Evolutionary conservation across 2,113 vertebrate species (phyloP).

Genomic region (Onychostruthus taczanowskii): DNA sequence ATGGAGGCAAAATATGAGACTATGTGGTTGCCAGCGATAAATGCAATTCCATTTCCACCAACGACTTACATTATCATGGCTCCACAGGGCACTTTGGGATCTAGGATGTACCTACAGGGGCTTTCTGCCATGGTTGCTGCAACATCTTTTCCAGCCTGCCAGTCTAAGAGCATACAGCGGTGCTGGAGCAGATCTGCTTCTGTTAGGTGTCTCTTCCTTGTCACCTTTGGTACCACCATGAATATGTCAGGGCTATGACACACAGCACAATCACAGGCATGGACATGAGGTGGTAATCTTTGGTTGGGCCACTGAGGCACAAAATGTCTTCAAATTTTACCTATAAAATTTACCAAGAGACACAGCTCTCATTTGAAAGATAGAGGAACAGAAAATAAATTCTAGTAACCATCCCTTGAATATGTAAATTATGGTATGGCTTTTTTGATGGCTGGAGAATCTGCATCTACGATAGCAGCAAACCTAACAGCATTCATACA

Average conservation of each 20-base stretch:
- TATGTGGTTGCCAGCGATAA: neutral
- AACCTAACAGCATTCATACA: neutral
- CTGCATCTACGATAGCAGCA: neutral
- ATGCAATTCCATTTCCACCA: neutral
- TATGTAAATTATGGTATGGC: rapidly evolving
- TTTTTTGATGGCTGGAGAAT: neutral
- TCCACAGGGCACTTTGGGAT: neutral
- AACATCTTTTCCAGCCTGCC: neutral
- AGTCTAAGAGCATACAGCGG: neutral
- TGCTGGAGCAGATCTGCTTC: neutral
- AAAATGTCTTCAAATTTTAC: neutral
- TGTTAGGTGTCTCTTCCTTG: neutral
- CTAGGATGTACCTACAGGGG: neutral
- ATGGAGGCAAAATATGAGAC: neutral
- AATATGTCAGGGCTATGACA: neutral
- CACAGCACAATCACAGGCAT: neutral
- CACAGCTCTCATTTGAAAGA: neutral
- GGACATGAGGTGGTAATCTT: neutral
- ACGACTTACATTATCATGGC: neutral
- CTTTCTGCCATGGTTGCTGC: neutral
- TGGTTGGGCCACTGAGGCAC: neutral
- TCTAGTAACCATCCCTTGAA: neutral
- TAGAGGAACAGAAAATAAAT: neutral
- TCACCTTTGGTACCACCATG: neutral
- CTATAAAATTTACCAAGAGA: neutral